Base-by-base conservation (phyloP, 1,140 invertebrate genomes). In the Drosophila bipectinata region DNA sequence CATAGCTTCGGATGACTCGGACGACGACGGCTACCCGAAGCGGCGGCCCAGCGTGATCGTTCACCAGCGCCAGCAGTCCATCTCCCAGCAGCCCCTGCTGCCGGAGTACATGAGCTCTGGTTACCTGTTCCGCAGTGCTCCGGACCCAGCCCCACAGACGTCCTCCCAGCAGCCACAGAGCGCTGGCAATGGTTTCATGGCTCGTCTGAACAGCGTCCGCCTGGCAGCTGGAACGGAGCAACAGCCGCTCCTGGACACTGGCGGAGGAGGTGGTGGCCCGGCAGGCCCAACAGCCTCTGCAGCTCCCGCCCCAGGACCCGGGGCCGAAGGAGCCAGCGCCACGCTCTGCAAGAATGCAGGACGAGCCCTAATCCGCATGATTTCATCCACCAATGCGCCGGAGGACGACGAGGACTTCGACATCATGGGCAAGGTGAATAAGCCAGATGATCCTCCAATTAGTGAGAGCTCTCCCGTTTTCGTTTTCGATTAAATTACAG, bases 371-470 rank as follows among this genome's bases (percentile, higher is more conserved):
- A 91, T 91, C 51, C 89, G 89, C 57, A 91, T 91, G 89, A 85
- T 91, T 49, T 90, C 89, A 41, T 72, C 83, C 4, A 76, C 63
- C 12, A 72, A 72, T 7, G 59, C 45, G 7, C 77, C 72, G 24
- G 79, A 80, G n/a, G 90, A 83, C 26, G 89, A 87, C 3, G 85
- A 90, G 71, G 85, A 87, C 37, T 91, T 84, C 57, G 90, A 91
- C 69, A 78, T 91, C 34, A 81, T 91, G 89, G 90, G 89, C 68
- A 91, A 91, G 89, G 90, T 91, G 82, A 91, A 60, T 62, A 51
- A 39, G 53, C 21, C 39, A 47, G 30, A 41, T 41, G 15, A 18
- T 39, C 53, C 7, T 32, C 6, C 30, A 21, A 47, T 47, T 47
- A 18, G 41, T 44, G 14, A 44, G 41, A 44, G 41, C 14, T 14